phyloP scores from a whole-genome alignment of 2,113 vertebrate genomes.

The Okapia johnstoni region DNA sequence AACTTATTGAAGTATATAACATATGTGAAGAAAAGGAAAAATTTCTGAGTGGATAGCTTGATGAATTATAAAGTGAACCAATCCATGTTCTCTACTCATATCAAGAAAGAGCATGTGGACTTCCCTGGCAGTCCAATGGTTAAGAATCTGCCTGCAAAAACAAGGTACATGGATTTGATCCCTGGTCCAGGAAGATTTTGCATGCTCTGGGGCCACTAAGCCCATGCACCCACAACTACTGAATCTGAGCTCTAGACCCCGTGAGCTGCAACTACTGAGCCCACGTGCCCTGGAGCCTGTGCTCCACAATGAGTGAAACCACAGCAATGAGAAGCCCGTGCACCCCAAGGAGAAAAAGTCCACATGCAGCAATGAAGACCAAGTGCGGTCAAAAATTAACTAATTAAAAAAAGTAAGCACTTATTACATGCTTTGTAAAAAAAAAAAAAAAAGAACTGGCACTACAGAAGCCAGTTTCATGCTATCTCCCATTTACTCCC shows the following conservation, averaged over 20 bases:
- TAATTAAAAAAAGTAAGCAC: background rate
- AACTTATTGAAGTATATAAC: background rate
- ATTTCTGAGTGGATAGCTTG: background rate
- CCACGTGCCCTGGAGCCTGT: rapidly evolving
- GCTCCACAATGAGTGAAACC: background rate
- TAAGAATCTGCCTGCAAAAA: background rate
- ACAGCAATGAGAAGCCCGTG: background rate
- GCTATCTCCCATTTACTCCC: background rate
- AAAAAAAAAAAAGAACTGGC: background rate
- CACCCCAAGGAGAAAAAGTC: background rate
- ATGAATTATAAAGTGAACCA: background rate
- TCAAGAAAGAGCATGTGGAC: background rate
- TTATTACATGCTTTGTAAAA: background rate
- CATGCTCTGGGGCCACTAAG: background rate
- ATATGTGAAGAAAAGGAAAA: background rate
- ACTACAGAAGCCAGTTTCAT: background rate
- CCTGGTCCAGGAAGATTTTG: background rate
- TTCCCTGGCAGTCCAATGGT: background rate
- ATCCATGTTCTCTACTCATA: background rate
- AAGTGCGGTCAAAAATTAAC: background rate
- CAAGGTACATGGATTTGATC: background rate
- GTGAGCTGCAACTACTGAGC: background rate
- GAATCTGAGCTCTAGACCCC: background rate
- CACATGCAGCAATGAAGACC: background rate
- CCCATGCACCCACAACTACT: background rate